Evolutionary conservation across 2,113 vertebrate genomes (phyloP).

Genomic region (Nycticryphes semicollaris): DNA sequence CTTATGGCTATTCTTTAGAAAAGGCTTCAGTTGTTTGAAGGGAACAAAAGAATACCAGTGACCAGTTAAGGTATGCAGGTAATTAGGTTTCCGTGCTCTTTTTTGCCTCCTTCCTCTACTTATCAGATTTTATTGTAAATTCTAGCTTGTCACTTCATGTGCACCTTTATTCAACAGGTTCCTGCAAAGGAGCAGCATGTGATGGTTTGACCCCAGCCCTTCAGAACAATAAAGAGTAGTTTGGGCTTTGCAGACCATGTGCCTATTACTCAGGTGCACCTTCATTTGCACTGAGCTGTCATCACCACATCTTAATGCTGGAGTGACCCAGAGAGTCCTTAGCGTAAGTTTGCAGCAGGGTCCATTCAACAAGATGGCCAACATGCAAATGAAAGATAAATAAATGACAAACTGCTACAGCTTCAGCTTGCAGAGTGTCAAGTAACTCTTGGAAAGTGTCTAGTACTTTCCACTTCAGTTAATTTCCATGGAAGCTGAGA

Average conservation of each 20-base stretch:
- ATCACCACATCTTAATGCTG: background rate
- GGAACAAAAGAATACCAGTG: background rate
- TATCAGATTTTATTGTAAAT: background rate
- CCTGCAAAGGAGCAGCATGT: background rate
- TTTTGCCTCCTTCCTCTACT: background rate
- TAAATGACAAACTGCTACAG: conserved; percentile 19
- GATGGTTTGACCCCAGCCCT: background rate
- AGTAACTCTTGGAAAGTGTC: background rate
- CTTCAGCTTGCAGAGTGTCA: conserved; percentile 31
- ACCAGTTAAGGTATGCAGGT: background rate
- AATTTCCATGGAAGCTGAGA: background rate
- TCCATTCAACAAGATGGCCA: background rate
- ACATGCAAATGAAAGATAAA: conserved; percentile 47
- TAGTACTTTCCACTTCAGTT: conserved; percentile 13
- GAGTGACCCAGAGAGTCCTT: background rate
- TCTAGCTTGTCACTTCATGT: background rate
- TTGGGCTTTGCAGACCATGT: background rate
- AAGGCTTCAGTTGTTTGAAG: background rate
- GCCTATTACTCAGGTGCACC: background rate
- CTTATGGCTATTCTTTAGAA: background rate
- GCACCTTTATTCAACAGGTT: background rate
- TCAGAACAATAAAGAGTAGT: background rate
- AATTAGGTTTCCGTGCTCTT: background rate
- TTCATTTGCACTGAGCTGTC: background rate
- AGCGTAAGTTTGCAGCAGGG: background rate